Conservation (phyloP, 2,113 vertebrate genomes). For the Amazona guildingii region DNA sequence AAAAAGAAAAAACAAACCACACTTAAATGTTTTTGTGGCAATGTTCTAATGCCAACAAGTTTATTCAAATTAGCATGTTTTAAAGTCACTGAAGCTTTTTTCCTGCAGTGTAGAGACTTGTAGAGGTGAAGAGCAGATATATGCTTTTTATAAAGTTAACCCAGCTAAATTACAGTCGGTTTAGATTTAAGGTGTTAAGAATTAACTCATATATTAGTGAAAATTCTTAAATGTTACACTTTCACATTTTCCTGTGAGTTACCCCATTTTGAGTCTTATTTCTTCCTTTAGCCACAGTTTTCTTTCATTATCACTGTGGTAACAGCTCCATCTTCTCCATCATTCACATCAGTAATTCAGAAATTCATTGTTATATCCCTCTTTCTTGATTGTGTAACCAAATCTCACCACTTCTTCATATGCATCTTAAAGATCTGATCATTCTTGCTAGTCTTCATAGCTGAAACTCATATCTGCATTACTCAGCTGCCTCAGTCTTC, state of each 20-base stretch:
- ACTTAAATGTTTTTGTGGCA: background rate
- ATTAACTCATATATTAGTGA: background rate
- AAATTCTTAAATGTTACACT: background rate
- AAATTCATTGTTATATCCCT: accelerated
- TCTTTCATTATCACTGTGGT: background rate
- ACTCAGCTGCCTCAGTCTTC: background rate
- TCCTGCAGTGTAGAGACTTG: background rate
- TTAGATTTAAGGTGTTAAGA: background rate
- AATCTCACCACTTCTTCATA: background rate
- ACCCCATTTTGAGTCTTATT: background rate
- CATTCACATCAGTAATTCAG: background rate
- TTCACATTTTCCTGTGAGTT: background rate
- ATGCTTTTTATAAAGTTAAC: background rate
- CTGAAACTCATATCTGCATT: background rate
- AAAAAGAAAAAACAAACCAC: background rate
- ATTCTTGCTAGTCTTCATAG: background rate
- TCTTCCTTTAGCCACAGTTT: background rate
- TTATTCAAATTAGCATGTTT: background rate
- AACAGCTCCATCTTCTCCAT: background rate
- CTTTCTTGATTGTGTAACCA: background rate
- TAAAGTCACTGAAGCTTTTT: background rate
- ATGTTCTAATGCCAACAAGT: background rate
- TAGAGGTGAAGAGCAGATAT: background rate
- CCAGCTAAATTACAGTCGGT: background rate
- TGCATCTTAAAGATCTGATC: background rate